Percentiles rank a stretch among this genome's conserved stretches.
Evolutionary conservation across 2,888 invertebrate genomes (phyloP).

Genomic region (Xestia rhomboidea): DNA sequence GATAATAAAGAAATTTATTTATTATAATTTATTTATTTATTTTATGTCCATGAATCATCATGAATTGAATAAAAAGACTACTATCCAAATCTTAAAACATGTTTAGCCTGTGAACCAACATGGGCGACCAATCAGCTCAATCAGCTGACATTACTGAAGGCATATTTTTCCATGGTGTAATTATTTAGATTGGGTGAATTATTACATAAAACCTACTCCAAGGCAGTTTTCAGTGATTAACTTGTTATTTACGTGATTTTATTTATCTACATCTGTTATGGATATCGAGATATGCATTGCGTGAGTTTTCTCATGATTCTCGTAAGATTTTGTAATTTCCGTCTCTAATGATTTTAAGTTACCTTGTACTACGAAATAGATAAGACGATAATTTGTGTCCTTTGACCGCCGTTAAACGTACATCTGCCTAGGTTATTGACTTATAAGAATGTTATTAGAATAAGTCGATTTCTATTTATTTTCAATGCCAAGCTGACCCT

Average conservation of each 20-base stretch:
- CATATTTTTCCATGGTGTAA: constrained; percentile 85
- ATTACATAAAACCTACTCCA: constrained; percentile 85
- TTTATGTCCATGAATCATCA: not conserved
- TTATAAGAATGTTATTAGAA: not conserved
- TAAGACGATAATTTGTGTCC: constrained; percentile 56
- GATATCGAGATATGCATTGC: constrained; percentile 61
- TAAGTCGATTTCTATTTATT: constrained; percentile 23
- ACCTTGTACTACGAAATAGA: constrained; percentile 71
- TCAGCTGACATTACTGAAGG: constrained; percentile 87
- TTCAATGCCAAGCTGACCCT: constrained; percentile 1
- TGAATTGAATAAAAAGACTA: constrained; percentile 17
- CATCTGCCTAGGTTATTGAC: constrained; percentile 14
- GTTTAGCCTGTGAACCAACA: constrained; percentile 62
- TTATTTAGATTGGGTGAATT: constrained; percentile 81
- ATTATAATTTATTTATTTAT: no score
- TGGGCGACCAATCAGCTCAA: constrained; percentile 86
- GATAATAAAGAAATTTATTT: no score
- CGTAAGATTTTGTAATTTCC: constrained; percentile 40
- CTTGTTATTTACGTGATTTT: constrained; percentile 64
- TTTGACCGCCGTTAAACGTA: constrained; percentile 39
- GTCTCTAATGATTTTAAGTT: constrained; percentile 32
- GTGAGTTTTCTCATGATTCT: constrained; percentile 67
- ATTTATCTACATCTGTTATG: constrained; percentile 68
- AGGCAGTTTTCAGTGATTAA: constrained; percentile 67
- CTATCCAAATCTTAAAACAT: not conserved